Percentiles rank a stretch among this genome's conserved stretches.
phyloP scores from a whole-genome alignment of 2,797 vertebrate species.

The Sternotherus odoratus region DNA sequence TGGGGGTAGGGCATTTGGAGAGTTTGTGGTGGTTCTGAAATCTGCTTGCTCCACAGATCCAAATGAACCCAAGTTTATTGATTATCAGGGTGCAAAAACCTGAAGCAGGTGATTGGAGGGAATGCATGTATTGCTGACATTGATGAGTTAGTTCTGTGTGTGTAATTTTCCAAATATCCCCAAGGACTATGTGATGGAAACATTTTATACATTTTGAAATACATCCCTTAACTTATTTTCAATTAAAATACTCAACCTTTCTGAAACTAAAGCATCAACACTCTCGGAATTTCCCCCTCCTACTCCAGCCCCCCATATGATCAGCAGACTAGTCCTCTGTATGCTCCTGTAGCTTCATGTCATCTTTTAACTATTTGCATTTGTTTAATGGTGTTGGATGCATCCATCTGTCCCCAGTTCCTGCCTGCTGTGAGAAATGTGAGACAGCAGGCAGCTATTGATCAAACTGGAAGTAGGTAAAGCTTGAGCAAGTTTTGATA shows the following conservation, averaged over 20 bases:
- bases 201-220: slow-evolving; percentile 31
- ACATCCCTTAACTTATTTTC: slow-evolving; percentile 37
- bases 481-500: slow-evolving; percentile 3
- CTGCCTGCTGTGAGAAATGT: slow-evolving; percentile 27
- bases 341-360: neutral
- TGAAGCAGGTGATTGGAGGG: slow-evolving; percentile 8
- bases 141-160: slow-evolving; percentile 1
- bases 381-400: slow-evolving; percentile 11
- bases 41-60: neutral
- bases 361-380: slow-evolving; percentile 19
- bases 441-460: slow-evolving; percentile 14
- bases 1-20: neutral
- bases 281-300: neutral
- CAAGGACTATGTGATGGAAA: neutral
- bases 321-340: neutral
- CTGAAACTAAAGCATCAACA: slow-evolving; percentile 2
- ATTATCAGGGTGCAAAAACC: neutral
- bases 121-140: neutral
- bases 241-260: slow-evolving; percentile 33
- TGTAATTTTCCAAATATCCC: neutral
- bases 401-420: slow-evolving; percentile 19
- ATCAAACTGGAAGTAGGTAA: slow-evolving; percentile 13
- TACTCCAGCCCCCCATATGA: neutral
- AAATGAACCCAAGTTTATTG: neutral
- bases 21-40: neutral